A percentile compares a stretch with the other conserved stretches of the same genome.
Conservation (phyloP, 2,113 vertebrate species). For the Tragelaphus buxtoni region DNA sequence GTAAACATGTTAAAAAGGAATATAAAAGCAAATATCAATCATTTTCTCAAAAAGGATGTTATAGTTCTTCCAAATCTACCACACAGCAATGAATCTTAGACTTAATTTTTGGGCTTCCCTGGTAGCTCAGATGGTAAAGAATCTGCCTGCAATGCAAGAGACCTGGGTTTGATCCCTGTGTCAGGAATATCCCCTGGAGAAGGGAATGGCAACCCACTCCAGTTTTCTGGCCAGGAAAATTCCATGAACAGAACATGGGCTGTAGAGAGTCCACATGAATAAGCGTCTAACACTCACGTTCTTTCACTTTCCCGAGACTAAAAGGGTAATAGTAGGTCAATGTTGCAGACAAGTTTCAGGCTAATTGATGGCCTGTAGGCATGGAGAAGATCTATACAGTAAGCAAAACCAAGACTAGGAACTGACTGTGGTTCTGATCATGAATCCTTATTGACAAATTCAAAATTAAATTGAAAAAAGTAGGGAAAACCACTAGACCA, state of each 20-base stretch:
- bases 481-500: no score
- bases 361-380: no score
- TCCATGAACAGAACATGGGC: background rate
- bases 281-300: background rate
- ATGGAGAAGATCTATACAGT: no score
- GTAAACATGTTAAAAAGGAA: background rate
- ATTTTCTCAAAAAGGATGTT: background rate
- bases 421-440: no score
- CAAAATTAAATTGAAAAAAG: no score
- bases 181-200: background rate
- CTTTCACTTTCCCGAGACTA: no score
- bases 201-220: background rate
- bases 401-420: no score
- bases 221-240: background rate
- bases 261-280: background rate
- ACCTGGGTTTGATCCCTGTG: background rate
- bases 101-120: background rate
- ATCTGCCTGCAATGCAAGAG: background rate
- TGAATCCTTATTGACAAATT: no score
- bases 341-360: no score
- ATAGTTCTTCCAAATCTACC: background rate
- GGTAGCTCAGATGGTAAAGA: background rate
- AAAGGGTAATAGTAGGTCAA: no score
- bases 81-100: background rate
- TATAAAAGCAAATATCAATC: background rate